phyloP scores from a whole-genome alignment of 2,888 invertebrate species.

The Troides helena region DNA sequence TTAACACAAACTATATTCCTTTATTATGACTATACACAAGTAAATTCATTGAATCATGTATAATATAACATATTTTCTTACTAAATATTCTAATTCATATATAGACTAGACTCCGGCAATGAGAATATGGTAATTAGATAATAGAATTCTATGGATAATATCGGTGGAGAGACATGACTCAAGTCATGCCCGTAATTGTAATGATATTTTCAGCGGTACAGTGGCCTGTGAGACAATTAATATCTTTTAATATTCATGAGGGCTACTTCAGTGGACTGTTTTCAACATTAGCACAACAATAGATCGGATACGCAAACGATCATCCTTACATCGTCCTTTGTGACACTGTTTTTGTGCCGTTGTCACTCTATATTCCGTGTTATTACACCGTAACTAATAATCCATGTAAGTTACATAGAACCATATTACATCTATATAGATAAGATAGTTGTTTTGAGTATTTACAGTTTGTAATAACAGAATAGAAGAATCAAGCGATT shows the following conservation, averaged over 20 bases:
- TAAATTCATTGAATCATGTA: background rate
- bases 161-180: slow-evolving; percentile 30
- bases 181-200: slow-evolving; percentile 50
- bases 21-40: background rate
- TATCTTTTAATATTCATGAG: slow-evolving; percentile 75
- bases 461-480: no score
- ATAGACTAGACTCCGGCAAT: slow-evolving; percentile 19
- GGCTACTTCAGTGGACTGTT: slow-evolving; percentile 53
- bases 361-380: background rate
- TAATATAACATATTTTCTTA: background rate
- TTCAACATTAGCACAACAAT: slow-evolving; percentile 72
- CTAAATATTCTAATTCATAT: slow-evolving; percentile 7
- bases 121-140: slow-evolving; percentile 28
- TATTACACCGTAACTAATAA: background rate
- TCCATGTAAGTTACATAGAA: no score
- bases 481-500: no score
- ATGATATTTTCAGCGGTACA: slow-evolving; percentile 54
- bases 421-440: no score
- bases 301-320: slow-evolving; percentile 50
- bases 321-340: slow-evolving; percentile 58
- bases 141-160: slow-evolving; percentile 26
- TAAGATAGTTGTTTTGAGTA: no score
- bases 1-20: background rate
- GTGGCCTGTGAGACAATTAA: slow-evolving; percentile 63
- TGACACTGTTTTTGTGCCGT: slow-evolving; percentile 42